Evolutionary conservation across 2,113 vertebrate species (phyloP), one percentile per base, ranked within the genome.

Genomic region (Prunella himalayana): DNA sequence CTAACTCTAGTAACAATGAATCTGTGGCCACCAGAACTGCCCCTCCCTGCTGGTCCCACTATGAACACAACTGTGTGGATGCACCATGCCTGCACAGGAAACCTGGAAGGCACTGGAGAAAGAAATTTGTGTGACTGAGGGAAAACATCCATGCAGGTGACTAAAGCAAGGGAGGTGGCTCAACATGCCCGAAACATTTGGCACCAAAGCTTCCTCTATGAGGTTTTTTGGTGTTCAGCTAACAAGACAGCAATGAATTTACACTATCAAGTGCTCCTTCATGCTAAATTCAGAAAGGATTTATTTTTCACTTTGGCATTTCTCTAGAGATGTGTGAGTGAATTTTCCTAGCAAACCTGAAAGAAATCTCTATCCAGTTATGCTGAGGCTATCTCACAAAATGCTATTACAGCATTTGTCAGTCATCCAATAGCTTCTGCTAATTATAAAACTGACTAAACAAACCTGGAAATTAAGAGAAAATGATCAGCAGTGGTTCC

Each of bases 11-110:
- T 39, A 63, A 66, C 49, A 57, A 45, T 15, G 23, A 59, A 81
- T 13, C 31, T 42, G 60, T 25, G 41, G 35, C 61, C 22, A n/a
- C 9, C 24, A 80, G 75, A 79, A 45, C 37, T 64, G 44, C 41
- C 64, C 15, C 64, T 75, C 51, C 6, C 24, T 64, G 17, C 33
- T 79, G 12, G 5, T 33, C 42, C 20, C 45, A 6, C 28, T 47
- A 4, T n/a, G 11, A 71, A 3, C 31, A 31, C 0, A 0, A 20
- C 8, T 1, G 1, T 9, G 15, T 24, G 39, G 65, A 37, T 28
- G 30, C 44, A 33, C 27, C 24, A 28, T 7, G 11, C 24, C 22
- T 1, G 1, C 49, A 27, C 6, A 45, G 70, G 22, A 85, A 65
- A 45, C 13, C 45, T 70, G 31, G 11, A 82, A 60, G 44, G 33